Percentiles rank a stretch among this genome's conserved stretches.
phyloP scores from a whole-genome alignment of 2,113 vertebrate species.

The Elaphurus davidianus region DNA sequence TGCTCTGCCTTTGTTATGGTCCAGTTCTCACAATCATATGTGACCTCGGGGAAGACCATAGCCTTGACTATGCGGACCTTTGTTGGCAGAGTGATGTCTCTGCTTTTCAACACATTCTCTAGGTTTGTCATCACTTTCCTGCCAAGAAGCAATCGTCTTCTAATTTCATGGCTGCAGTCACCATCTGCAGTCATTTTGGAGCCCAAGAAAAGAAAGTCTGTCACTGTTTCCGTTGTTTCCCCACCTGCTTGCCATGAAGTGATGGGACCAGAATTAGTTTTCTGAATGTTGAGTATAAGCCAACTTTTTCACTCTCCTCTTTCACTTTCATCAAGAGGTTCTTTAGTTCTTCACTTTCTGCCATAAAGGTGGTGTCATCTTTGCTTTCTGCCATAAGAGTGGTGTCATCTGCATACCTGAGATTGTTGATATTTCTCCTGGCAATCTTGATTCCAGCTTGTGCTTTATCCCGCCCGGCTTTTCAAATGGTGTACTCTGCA shows the following conservation, averaged over 20 bases:
- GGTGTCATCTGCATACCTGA: neutral
- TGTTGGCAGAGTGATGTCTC: neutral
- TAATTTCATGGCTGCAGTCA: neutral
- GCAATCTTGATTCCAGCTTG: neutral
- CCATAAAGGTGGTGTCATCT: no score
- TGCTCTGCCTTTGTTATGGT: neutral
- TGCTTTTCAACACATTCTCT: neutral
- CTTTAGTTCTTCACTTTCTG: neutral
- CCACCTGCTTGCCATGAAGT: neutral
- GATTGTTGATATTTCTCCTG: neutral
- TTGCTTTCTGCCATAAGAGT: neutral
- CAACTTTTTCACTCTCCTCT: neutral
- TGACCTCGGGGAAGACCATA: neutral
- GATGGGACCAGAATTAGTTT: neutral
- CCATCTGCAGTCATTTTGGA: neutral
- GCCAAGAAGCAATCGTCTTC: neutral
- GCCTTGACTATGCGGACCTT: neutral
- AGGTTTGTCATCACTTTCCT: neutral
- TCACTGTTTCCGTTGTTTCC: neutral
- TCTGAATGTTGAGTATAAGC: neutral
- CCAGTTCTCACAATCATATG: neutral
- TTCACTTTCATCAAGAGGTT: neutral
- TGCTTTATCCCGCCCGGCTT: neutral
- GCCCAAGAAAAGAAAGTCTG: neutral
- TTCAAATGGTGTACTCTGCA: neutral